These are phyloP conservation scores for Osmerus eperlanus DNA, from an alignment of 2,113 vertebrate species.

Conservation along the genomic window DNA sequence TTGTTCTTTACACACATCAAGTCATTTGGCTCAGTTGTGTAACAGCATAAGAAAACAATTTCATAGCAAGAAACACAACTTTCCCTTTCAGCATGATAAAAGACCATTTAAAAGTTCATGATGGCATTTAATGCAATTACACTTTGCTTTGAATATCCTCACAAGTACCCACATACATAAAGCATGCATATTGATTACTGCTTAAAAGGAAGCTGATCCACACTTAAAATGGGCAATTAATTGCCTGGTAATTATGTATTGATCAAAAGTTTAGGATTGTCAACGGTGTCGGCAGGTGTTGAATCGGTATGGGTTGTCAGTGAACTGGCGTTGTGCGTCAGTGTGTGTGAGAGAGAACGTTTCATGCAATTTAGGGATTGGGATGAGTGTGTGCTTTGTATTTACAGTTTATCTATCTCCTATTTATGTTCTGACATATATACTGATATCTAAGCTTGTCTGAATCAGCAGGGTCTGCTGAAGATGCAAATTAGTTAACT, in stretches of 20 bases:
- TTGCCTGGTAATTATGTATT: conserved; percentile 51
- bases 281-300: conserved; percentile 23
- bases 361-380: too few species aligned
- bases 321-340: background rate
- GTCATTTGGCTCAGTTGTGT: too few species aligned
- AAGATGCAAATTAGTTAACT: too few species aligned
- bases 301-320: conserved; percentile 22
- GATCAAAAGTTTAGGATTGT: conserved; percentile 47
- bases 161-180: conserved; percentile 19
- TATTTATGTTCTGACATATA: too few species aligned
- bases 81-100: conserved; percentile 25
- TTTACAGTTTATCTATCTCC: too few species aligned
- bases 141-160: conserved; percentile 38
- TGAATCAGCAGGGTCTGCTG: too few species aligned
- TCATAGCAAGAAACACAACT: conserved; percentile 3
- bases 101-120: background rate
- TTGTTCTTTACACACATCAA: too few species aligned
- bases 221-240: conserved; percentile 43
- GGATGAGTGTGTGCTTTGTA: too few species aligned
- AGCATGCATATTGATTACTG: conserved; percentile 15
- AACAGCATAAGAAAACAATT: background rate
- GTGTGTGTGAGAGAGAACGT: background rate
- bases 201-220: conserved; percentile 18
- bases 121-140: conserved; percentile 27
- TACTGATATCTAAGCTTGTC: too few species aligned